A percentile compares a stretch with the other conserved stretches of the same genome.
Conservation (phyloP, 2,888 invertebrate species). For the Dryococelus australis region DNA sequence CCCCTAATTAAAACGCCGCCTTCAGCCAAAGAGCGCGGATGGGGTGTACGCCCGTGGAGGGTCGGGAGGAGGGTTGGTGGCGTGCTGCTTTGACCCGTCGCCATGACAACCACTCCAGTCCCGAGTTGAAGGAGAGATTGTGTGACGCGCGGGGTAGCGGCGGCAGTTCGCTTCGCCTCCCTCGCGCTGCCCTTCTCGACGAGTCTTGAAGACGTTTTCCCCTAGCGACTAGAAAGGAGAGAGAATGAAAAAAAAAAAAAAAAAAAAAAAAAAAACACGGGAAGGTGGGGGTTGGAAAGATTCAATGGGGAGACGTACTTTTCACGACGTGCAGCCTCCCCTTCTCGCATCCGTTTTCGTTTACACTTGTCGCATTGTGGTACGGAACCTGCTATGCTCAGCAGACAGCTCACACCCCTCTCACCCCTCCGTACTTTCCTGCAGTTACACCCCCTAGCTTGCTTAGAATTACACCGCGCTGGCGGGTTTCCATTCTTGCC, state of each 20-base stretch:
- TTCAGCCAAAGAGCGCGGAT: slow-evolving; percentile 37
- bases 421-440: no score
- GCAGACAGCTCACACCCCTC: no score
- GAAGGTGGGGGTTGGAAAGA: background rate
- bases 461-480: no score
- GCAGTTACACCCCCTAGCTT: no score
- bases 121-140: background rate
- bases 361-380: no score
- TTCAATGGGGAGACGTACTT: background rate
- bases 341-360: background rate
- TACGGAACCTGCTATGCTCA: no score
- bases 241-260: no score
- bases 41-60: background rate
- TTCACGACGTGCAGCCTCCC: background rate
- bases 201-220: background rate
- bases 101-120: slow-evolving; percentile 7
- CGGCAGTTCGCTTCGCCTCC: background rate
- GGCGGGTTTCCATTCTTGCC: no score
- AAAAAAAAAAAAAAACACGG: background rate
- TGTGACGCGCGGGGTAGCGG: background rate
- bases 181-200: background rate
- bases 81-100: background rate
- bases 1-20: slow-evolving; percentile 44
- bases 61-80: background rate
- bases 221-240: background rate